Base-by-base conservation (phyloP, 2,888 invertebrate genomes). In the Dryobota labecula region DNA sequence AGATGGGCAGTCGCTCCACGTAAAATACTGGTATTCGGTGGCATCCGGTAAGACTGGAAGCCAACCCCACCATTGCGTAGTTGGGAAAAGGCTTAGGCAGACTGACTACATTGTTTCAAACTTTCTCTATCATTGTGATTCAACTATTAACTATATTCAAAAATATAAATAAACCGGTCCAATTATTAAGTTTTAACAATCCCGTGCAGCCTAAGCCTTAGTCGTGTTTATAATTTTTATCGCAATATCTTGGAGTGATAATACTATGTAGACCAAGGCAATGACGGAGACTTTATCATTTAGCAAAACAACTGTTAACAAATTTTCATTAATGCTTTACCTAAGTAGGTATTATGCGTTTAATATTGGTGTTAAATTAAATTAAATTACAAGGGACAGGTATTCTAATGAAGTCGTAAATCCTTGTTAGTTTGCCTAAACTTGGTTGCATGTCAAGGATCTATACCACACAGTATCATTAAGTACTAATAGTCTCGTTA, bases 181-280 rank as follows among this genome's bases (percentile, higher is more conserved):
- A 2, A 5, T 27, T 4, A 27, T 27, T n/a, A 2, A 24, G 8
- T 30, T 30, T 24, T 15, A 38, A 20, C 6, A 30, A 9, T 20
- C 20, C 41, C 3, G 33, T 56, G 8, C 66, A 54, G 6, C 20
- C 57, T n/a, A 8, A 53, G 53, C 69, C 45, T 75, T 66, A n/a
- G n/a, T 54, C 30, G 61, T 62, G 57, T 69, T 76, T 80, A 62
- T 65, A 9, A 30, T 51, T 53, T 20, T 75, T 70, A 76, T 78
- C 78, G 24, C 41, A 58, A 54, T 70, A 69, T 78, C 65, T 76
- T 18, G 13, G 8, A 63, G 45, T 66, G 75, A 76, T 77, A 78
- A 75, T 67, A 60, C 73, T 82, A 76, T 80, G 88, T 90, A 86
- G 87, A 85, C 38, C 83, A 86, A 85, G 90, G 90, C 88, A 71